These are phyloP conservation scores for Xenentodon cancila DNA, from an alignment of 2,797 vertebrate genomes.

Conservation along the genomic window DNA sequence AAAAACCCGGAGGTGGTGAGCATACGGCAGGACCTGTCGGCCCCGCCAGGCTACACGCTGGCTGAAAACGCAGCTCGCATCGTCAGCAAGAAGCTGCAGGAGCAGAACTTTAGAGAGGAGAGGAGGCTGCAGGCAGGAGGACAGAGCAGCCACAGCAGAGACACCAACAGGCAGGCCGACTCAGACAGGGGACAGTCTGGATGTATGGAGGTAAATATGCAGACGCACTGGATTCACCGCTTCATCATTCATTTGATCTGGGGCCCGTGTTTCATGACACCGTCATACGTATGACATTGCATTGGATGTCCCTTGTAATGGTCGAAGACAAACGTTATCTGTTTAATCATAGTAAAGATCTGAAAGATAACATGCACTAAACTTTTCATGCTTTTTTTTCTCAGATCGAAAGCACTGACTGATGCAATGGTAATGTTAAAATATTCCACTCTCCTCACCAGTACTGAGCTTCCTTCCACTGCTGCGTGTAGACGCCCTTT, in stretches of 20 bases:
- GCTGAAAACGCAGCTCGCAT: slow-evolving; percentile 92
- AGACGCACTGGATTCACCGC: slow-evolving; percentile 51
- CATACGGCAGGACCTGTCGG: slow-evolving; percentile 92
- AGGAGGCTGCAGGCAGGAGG: slow-evolving; percentile 80
- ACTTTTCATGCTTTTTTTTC: slow-evolving; percentile 64
- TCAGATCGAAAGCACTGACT: slow-evolving; percentile 76
- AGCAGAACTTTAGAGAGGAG: slow-evolving; percentile 92
- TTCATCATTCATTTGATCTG: slow-evolving; percentile 55
- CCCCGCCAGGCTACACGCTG: slow-evolving; percentile 92
- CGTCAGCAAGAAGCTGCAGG: slow-evolving; percentile 94
- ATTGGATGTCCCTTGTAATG: slow-evolving; percentile 39
- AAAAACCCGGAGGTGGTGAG: slow-evolving; percentile 86
- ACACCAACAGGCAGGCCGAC: slow-evolving; percentile 62
- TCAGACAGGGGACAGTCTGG: slow-evolving; percentile 85
- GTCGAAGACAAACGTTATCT: slow-evolving; percentile 45
- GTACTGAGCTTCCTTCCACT: slow-evolving; percentile 40
- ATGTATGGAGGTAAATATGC: slow-evolving; percentile 94
- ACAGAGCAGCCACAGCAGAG: slow-evolving; percentile 77
- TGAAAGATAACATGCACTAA: slow-evolving; percentile 37
- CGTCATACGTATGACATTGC: slow-evolving; percentile 41
- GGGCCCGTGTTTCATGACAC: slow-evolving; percentile 61
- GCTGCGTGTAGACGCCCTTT: slow-evolving; percentile 37
- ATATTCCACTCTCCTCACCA: slow-evolving; percentile 53
- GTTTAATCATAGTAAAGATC: slow-evolving; percentile 16
- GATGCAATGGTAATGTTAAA: slow-evolving; percentile 75